These are phyloP conservation scores for Zosterops borbonicus DNA, from an alignment of 2,113 vertebrate genomes.

Conservation along the genomic window DNA sequence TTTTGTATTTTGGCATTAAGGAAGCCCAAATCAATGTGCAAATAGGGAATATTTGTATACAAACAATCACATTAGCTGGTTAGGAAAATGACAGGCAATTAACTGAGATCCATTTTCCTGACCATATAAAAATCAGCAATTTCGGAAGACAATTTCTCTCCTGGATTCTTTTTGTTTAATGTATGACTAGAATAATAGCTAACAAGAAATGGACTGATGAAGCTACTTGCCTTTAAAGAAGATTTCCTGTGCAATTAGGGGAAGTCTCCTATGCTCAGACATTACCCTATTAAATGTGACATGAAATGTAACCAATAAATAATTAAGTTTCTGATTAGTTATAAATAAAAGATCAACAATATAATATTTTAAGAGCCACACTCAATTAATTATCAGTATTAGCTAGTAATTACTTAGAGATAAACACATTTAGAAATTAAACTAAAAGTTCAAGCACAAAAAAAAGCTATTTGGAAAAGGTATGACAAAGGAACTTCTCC, in stretches of 20 bases:
- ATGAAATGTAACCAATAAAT: slow-evolving; percentile 37
- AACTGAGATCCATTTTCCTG: not conserved
- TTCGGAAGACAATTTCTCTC: not conserved
- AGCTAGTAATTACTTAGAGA: slow-evolving; percentile 12
- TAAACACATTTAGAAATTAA: not conserved
- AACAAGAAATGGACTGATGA: not conserved
- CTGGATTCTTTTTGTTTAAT: not conserved
- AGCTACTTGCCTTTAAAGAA: not conserved
- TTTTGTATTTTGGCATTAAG: not conserved
- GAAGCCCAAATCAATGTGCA: not conserved
- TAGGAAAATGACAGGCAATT: not conserved
- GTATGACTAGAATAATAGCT: not conserved
- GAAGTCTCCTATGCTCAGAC: not conserved
- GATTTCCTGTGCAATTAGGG: not conserved
- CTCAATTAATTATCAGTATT: not conserved
- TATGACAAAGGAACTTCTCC: not conserved
- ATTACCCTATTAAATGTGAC: slow-evolving; percentile 9
- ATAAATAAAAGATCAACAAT: slow-evolving; percentile 44
- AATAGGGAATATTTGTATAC: not conserved
- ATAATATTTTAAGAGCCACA: not conserved
- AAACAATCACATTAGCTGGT: not conserved
- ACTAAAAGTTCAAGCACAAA: not conserved
- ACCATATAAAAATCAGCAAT: not conserved
- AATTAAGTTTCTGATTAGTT: slow-evolving; percentile 13
- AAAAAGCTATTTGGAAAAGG: not conserved